These are phyloP conservation scores for Andinoacara biseriatus DNA, from an alignment of 2,113 vertebrate genomes.

Conservation along the genomic window DNA sequence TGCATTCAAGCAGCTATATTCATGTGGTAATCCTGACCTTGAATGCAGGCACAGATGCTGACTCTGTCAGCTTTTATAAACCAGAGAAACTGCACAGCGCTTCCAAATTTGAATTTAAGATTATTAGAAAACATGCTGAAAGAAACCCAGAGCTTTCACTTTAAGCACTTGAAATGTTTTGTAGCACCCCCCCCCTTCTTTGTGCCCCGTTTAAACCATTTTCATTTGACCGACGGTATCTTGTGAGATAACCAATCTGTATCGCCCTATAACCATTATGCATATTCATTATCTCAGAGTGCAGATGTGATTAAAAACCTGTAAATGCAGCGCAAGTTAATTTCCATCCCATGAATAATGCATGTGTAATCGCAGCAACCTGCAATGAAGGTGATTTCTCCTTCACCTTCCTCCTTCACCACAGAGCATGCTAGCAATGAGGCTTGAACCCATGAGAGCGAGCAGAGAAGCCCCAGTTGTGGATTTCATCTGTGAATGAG, in stretches of 20 bases:
- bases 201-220: conserved; percentile 33
- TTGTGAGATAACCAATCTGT: conserved; percentile 56
- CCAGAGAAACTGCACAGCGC: conserved; percentile 24
- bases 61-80: conserved; percentile 35
- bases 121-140: conserved; percentile 6
- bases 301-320: conserved; percentile 79
- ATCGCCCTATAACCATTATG: conserved; percentile 62
- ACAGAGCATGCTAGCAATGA: neutral
- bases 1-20: conserved; percentile 30
- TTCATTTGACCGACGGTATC: conserved; percentile 50
- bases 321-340: conserved; percentile 75
- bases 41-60: conserved; percentile 12
- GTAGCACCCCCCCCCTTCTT: neutral
- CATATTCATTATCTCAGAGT: conserved; percentile 77
- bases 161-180: neutral
- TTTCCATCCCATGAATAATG: conserved; percentile 79
- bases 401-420: conserved; percentile 45
- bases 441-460: neutral
- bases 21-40: conserved; percentile 60
- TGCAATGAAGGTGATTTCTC: conserved; percentile 78
- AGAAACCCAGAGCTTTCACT: conserved; percentile 17
- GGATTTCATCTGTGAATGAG: conserved; percentile 45
- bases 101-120: conserved; percentile 26
- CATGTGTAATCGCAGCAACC: conserved; percentile 70
- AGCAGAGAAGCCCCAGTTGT: conserved; percentile 32